These are phyloP conservation scores for Chiloscyllium punctatum DNA, from an alignment of 2,797 vertebrate genomes.

Conservation along the genomic window DNA sequence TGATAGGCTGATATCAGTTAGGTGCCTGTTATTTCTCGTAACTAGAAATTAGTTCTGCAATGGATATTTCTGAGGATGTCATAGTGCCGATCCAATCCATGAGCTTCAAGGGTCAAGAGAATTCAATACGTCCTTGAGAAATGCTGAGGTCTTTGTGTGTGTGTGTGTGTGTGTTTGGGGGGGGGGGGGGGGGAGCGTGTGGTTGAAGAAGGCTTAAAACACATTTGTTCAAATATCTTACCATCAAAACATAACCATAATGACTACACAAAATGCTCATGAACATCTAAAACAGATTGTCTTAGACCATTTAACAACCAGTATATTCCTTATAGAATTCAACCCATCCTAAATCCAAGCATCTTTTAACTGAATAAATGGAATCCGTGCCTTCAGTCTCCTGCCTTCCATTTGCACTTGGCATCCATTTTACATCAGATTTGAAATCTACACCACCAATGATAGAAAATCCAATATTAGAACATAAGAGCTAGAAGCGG, in stretches of 20 bases:
- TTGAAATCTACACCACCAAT: too few species aligned
- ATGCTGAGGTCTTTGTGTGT: neutral
- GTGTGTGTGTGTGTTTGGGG: too few species aligned
- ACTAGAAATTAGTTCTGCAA: neutral
- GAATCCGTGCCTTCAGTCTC: neutral
- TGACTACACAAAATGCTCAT: neutral
- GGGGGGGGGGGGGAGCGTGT: too few species aligned
- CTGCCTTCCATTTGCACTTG: neutral
- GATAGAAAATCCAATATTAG: neutral
- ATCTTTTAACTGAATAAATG: too few species aligned
- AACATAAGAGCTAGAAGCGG: too few species aligned
- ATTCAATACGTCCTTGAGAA: neutral
- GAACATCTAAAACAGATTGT: neutral
- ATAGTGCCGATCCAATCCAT: neutral
- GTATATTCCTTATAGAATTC: neutral
- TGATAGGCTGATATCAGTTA: neutral
- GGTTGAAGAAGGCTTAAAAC: neutral
- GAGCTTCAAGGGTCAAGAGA: neutral
- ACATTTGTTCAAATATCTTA: neutral
- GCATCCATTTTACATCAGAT: neutral
- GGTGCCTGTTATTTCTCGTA: neutral
- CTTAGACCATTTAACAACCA: neutral
- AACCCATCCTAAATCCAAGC: too few species aligned
- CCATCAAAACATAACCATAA: neutral
- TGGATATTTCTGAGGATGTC: neutral